Evolutionary conservation across 1,140 invertebrate species (phyloP), one percentile per base, ranked within the genome.

Genomic region (Cryptotermes secundus): DNA sequence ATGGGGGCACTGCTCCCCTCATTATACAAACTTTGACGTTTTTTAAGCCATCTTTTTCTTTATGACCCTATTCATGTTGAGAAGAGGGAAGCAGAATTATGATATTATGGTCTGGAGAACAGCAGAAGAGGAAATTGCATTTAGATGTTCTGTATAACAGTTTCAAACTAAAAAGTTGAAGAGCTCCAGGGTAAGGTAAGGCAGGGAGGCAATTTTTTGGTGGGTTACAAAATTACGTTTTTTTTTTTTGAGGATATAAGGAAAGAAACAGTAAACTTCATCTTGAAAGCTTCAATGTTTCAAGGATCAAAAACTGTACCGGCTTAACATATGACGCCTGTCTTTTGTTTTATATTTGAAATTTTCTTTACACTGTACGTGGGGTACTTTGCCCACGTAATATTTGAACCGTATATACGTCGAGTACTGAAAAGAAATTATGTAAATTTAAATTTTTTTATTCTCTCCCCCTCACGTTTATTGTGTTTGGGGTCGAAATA

Each of bases 161-260:
- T 31, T 72, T 72, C 6, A 72, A 72, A 72, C 59, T 72, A 72
- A 72, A 72, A 72, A 72, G 59, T 72, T 72, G 59, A 72, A 31
- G 59, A 31, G 59, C n/a, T 72, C 12, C 7, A 10, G n/a, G 26
- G 59, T n/a, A n/a, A 6, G 6, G 59, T 9, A 31, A 31, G 59
- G 31, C 2, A 14, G 26, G 59, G 59, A 14, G 26, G n/a, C 59
- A 72, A 72, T 72, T 72, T 72, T 72, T 72, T 26, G 31, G 59
- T n/a, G 59, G 59, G 59, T 72, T 72, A 72, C 26, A 72, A 72
- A 72, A 72, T 72, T 72, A 72, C 26, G 59, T 72, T 72, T 31
- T 72, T 72, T n/a, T n/a, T 72, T 14, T 26, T 72, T 26, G 59
- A 72, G 3, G n/a, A 72, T 31, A 31, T 72, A 31, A 72, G 31